Evolutionary conservation across 2,797 vertebrate genomes (phyloP).

Genomic region (Onychomys arenicola): DNA sequence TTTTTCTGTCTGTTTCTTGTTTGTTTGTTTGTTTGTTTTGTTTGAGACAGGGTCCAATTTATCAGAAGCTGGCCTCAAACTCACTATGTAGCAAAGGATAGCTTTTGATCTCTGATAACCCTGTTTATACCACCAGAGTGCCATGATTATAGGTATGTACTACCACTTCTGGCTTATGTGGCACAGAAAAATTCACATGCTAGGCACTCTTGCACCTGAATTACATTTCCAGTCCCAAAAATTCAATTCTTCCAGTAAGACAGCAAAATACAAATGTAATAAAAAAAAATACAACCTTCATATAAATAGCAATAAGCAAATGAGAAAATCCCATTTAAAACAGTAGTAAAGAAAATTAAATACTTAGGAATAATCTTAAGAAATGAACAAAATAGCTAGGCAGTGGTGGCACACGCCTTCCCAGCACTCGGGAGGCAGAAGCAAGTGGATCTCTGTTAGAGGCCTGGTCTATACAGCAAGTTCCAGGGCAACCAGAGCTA

Average conservation of each 20-base stretch:
- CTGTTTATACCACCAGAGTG: neutral
- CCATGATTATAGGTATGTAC: neutral
- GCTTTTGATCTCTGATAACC: neutral
- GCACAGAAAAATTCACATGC: neutral
- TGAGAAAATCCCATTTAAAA: slow-evolving; percentile 27
- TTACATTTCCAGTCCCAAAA: neutral
- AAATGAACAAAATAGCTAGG: neutral
- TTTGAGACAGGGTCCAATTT: neutral
- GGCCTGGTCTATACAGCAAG: neutral
- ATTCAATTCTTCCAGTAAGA: neutral
- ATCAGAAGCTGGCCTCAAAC: neutral
- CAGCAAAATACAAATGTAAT: neutral
- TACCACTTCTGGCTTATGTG: neutral
- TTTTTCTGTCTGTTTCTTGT: neutral
- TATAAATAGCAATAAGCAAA: neutral
- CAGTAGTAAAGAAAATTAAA: slow-evolving; percentile 8
- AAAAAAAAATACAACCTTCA: neutral
- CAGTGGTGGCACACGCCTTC: neutral
- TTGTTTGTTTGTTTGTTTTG: neutral
- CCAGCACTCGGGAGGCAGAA: neutral
- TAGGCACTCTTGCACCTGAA: neutral
- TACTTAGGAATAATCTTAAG: neutral
- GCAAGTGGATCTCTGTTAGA: neutral
- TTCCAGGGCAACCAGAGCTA: neutral
- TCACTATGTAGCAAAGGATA: neutral